These are phyloP conservation scores for Drosophila anomalata DNA, from an alignment of 2,888 invertebrate species.

Conservation along the genomic window DNA sequence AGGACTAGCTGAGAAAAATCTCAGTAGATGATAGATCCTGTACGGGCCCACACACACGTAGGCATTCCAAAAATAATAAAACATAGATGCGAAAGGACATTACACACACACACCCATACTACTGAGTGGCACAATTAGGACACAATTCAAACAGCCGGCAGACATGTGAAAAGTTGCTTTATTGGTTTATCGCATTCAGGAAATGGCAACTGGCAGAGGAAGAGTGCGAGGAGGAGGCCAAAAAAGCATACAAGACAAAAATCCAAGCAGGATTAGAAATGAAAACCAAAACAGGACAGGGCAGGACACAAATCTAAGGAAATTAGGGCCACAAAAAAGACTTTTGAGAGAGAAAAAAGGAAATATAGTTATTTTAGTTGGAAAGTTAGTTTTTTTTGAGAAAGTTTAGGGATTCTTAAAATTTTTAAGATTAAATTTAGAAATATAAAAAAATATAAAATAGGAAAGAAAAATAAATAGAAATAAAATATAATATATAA, in stretches of 20 bases:
- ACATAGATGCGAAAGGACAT: slow-evolving; percentile 2
- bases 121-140: slow-evolving; percentile 57
- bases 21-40: slow-evolving; percentile 7
- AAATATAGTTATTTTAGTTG: no score
- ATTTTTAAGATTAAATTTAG: no score
- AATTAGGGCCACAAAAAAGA: slow-evolving; percentile 13
- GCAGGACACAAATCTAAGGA: slow-evolving; percentile 4
- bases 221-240: slow-evolving; percentile 1
- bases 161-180: slow-evolving; percentile 70
- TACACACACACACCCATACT: slow-evolving; percentile 24
- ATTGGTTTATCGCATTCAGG: slow-evolving; percentile 68
- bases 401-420: no score
- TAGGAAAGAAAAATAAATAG: no score
- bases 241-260: slow-evolving; percentile 11
- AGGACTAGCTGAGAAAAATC: background rate
- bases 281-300: slow-evolving; percentile 10
- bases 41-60: background rate
- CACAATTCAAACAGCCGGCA: slow-evolving; percentile 45
- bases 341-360: no score
- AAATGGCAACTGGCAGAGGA: slow-evolving; percentile 50
- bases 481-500: no score
- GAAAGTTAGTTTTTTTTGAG: no score
- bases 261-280: background rate
- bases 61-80: background rate
- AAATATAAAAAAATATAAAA: no score